Conservation (phyloP, 2,888 invertebrate species). For the Ctenicera cuprea region DNA sequence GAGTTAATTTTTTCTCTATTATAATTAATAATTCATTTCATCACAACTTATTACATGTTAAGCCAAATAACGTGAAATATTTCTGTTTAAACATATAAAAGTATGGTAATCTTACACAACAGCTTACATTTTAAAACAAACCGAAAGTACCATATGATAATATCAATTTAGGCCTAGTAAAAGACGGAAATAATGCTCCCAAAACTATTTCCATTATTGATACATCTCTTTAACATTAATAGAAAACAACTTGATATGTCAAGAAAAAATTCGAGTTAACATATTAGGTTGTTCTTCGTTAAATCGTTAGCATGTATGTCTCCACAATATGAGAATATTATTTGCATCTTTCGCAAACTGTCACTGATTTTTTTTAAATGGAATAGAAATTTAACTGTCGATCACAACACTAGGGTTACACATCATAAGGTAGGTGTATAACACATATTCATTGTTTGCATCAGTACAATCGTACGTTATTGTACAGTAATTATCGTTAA, state of each 20-base stretch:
- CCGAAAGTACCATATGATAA: neutral
- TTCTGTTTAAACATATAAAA: neutral
- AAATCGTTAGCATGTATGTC: no score
- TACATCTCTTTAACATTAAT: neutral
- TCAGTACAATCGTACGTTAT: conserved; percentile 56
- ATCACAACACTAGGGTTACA: conserved; percentile 40
- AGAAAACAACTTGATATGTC: conserved; percentile 1
- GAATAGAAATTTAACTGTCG: conserved; percentile 9
- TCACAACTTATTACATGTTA: conserved; percentile 44
- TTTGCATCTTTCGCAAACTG: conserved; percentile 24
- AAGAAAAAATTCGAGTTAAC: neutral
- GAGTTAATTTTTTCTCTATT: conserved; percentile 7
- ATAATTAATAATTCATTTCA: conserved; percentile 38
- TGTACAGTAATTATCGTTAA: conserved; percentile 53
- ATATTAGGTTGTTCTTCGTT: neutral
- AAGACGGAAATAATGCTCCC: conserved; percentile 19
- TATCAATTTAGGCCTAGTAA: conserved; percentile 34
- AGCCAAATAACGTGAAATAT: neutral
- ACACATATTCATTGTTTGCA: conserved; percentile 60
- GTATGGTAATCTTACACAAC: no score
- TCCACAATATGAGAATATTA: conserved; percentile 4
- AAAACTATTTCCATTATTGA: neutral
- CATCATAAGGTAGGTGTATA: conserved; percentile 41
- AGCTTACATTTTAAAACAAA: no score
- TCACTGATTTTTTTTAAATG: neutral